phyloP scores from a whole-genome alignment of 2,113 vertebrate genomes.

The Turdus rufiventris region DNA sequence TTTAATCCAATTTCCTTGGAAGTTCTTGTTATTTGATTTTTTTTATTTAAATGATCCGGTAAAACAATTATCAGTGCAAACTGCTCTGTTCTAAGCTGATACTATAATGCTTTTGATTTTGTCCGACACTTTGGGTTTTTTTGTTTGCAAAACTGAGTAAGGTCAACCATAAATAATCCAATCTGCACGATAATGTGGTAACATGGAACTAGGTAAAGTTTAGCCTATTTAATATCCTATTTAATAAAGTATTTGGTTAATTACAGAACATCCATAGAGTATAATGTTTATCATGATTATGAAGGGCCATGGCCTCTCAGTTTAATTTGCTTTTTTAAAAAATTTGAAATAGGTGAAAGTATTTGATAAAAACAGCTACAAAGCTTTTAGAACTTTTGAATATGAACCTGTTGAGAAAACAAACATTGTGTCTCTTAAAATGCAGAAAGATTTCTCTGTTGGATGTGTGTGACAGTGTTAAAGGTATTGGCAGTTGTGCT shows the following conservation, averaged over 20 bases:
- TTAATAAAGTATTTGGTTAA: background rate
- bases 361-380: background rate
- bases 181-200: background rate
- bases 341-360: background rate
- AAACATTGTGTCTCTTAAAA: background rate
- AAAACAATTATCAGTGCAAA: background rate
- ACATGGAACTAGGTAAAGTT: background rate
- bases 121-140: background rate
- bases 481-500: background rate
- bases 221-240: background rate
- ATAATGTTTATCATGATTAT: fast-evolving
- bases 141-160: background rate
- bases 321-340: background rate
- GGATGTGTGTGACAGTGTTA: background rate
- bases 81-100: background rate
- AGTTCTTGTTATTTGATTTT: background rate
- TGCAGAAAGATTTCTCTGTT: background rate
- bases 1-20: background rate
- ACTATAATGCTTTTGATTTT: background rate
- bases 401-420: background rate
- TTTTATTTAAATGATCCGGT: background rate
- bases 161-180: background rate
- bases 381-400: background rate
- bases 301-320: background rate
- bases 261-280: background rate